These are phyloP conservation scores for Alloscopus bannaensis DNA, from an alignment of 2,888 invertebrate species.

Conservation along the genomic window DNA sequence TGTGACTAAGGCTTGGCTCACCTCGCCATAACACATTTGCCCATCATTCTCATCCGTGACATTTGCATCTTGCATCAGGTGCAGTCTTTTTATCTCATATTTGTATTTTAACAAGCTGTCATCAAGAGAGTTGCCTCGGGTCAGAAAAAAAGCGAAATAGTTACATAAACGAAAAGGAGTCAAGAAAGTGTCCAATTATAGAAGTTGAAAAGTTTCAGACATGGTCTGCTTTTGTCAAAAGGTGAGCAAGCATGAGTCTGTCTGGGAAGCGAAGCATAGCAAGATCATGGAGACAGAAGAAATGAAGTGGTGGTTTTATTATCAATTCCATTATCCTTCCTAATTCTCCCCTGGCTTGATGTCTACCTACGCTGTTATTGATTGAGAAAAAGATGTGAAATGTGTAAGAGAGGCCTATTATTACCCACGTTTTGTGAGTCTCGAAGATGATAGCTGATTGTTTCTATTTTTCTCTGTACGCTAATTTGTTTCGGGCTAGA, in stretches of 20 bases:
- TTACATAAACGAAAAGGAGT: not conserved
- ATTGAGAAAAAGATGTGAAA: not conserved
- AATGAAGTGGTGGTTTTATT: slow-evolving; percentile 13
- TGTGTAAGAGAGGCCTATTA: slow-evolving; percentile 14
- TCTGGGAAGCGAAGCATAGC: no score
- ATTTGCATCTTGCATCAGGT: no score
- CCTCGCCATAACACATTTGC: no score
- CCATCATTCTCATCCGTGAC: no score
- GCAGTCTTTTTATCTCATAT: no score
- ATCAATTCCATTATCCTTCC: slow-evolving; percentile 10
- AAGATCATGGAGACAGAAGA: not conserved
- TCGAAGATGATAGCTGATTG: slow-evolving; percentile 15
- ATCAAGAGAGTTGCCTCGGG: not conserved
- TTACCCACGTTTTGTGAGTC: not conserved
- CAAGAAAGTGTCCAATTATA: slow-evolving; percentile 14
- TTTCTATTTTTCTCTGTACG: slow-evolving; percentile 7
- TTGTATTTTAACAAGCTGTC: slow-evolving; percentile 5
- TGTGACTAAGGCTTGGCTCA: no score
- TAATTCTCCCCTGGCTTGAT: not conserved
- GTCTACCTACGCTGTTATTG: not conserved
- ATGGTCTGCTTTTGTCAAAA: slow-evolving; percentile 16
- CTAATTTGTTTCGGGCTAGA: slow-evolving; percentile 6
- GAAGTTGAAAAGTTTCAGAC: slow-evolving; percentile 3
- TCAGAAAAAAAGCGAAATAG: not conserved
- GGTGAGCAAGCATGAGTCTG: no score